phyloP scores from a whole-genome alignment of 2,113 vertebrate species.

The Hippoglossus stenolepis region DNA sequence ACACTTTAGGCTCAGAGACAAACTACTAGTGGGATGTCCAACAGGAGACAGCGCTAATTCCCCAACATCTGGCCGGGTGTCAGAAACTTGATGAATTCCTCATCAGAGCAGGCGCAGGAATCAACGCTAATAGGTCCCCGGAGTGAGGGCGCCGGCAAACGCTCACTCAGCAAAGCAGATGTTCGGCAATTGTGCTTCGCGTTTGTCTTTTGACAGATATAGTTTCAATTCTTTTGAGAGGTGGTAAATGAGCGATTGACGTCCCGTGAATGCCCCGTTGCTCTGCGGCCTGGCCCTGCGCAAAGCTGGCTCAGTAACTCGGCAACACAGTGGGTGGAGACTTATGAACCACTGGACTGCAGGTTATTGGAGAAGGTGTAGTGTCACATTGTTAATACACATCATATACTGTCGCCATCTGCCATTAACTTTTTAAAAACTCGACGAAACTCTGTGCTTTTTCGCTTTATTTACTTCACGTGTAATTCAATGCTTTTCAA shows the following conservation, averaged over 20 bases:
- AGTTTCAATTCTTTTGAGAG: conserved; percentile 69
- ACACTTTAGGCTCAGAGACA: conserved; percentile 33
- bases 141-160: conserved; percentile 69
- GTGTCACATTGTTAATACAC: not conserved
- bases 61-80: conserved; percentile 81
- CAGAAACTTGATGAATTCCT: conserved; percentile 81
- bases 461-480: not conserved
- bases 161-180: conserved; percentile 79
- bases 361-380: conserved; percentile 27
- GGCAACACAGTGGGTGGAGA: conserved; percentile 1
- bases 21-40: conserved; percentile 69
- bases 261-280: conserved; percentile 48
- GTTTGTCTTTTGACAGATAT: conserved; percentile 78
- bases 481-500: conserved; percentile 26
- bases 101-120: conserved; percentile 73
- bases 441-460: not conserved
- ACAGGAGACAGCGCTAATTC: conserved; percentile 74
- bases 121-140: conserved; percentile 78
- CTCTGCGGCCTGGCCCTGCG: conserved; percentile 21
- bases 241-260: conserved; percentile 73
- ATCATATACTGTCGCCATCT: conserved; percentile 11
- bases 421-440: conserved; percentile 15
- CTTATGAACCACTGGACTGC: conserved; percentile 28
- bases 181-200: conserved; percentile 71
- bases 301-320: conserved; percentile 32